These are phyloP conservation scores for Stenoptilia bipunctidactyla DNA, from an alignment of 2,888 invertebrate species.

Conservation along the genomic window DNA sequence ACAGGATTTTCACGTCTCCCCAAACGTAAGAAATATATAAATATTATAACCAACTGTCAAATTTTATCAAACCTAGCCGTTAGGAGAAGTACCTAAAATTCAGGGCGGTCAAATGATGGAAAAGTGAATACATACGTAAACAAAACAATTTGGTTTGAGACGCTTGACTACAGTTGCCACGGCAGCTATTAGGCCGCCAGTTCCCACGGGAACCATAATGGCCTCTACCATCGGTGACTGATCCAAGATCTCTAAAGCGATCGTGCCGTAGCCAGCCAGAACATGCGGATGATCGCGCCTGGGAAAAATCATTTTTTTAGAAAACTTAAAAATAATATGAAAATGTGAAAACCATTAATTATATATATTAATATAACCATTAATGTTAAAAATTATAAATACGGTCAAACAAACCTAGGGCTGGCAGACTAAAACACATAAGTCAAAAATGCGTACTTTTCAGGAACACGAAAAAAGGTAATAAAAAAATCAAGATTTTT, in stretches of 20 bases:
- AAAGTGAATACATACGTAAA: constrained; percentile 93
- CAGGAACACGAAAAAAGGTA: too few relatives aligned
- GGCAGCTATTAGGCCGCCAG: constrained; percentile 92
- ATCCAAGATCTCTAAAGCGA: constrained; percentile 91
- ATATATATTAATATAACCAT: neutral
- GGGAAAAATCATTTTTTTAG: constrained; percentile 13
- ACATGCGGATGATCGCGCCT: constrained; percentile 95
- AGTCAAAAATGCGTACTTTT: too few relatives aligned
- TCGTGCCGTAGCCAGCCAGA: constrained; percentile 92
- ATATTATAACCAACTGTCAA: too few relatives aligned
- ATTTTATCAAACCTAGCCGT: too few relatives aligned
- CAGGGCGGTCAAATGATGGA: too few relatives aligned
- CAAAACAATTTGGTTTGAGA: constrained; percentile 80
- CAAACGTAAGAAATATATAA: too few relatives aligned
- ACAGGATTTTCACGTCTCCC: too few relatives aligned
- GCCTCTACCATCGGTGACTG: constrained; percentile 89
- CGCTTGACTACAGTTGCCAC: constrained; percentile 88
- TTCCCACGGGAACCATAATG: constrained; percentile 90
- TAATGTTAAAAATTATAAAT: too few relatives aligned
- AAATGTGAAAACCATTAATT: neutral
- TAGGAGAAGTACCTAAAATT: too few relatives aligned
- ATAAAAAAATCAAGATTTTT: too few relatives aligned
- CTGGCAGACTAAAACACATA: too few relatives aligned
- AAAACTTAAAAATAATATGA: neutral
- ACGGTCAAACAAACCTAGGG: too few relatives aligned